Base-by-base conservation (phyloP, 2,797 vertebrate genomes). In the Halcyon leucocephala region DNA sequence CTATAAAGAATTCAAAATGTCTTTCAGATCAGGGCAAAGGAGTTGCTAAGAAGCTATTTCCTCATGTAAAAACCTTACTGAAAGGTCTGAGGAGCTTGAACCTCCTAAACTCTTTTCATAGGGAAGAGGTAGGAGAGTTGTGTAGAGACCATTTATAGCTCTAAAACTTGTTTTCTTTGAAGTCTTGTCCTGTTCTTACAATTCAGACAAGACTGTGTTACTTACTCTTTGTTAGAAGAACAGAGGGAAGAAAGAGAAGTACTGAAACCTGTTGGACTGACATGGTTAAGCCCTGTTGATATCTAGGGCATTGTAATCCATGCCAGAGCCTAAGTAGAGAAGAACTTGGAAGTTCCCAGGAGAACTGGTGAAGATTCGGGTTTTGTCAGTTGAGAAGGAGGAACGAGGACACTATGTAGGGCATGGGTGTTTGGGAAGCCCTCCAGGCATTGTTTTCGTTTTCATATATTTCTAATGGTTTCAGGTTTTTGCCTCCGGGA, bases 1-100 rank as follows among this genome's bases (percentile, higher is more conserved):
- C 92, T 86, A 66, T 90, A 95, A 94, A 92, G 86, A 89, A 90
- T 93, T 84, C 80, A 9, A 85, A 96, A 82, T 44, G 74, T 80
- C 51, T 25, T 86, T 94, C 74, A 77, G 52, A 93, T 89, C n/a
- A 60, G 62, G 78, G 88, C 28, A 49, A 24, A 80, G 51, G 48
- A 64, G 28, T 70, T 89, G 73, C 83, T 92, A 60, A 86, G 83
- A 86, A 94, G 81, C 62, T 86, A 55, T 89, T 95, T 94, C 94
- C 93, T 78, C 48, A 4, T 48, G 64, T 88, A n/a, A 57, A 93
- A 94, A 69, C 33, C 52, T 69, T 25, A 39, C 52, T 71, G 69
- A 94, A 69, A 88, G 24, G 49, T 86, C 72, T 24, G 52, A 71
- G 65, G 44, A 94, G 9, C 57, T 46, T 41, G 52, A 70, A 60